These are phyloP conservation scores for Papilio gigon DNA, from an alignment of 2,888 invertebrate genomes.

Conservation along the genomic window DNA sequence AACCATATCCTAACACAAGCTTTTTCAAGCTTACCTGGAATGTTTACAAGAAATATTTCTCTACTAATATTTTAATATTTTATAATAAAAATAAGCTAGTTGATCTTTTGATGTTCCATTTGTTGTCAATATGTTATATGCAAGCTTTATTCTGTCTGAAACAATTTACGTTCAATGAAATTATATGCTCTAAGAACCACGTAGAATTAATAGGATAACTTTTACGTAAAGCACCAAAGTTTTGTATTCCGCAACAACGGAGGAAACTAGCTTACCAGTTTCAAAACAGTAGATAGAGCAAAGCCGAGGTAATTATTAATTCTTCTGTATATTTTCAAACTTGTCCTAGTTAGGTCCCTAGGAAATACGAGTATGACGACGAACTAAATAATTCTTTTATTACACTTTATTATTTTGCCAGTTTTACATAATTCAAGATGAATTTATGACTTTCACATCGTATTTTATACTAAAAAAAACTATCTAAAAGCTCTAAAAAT, in stretches of 20 bases:
- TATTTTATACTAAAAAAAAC: not conserved
- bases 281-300: conserved; percentile 24
- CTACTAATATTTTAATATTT: not conserved
- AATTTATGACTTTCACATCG: not conserved
- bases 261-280: conserved; percentile 32
- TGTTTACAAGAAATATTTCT: too few relatives aligned
- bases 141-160: not conserved
- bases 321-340: conserved; percentile 23
- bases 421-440: not conserved
- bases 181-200: conserved; percentile 13
- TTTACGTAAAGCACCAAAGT: conserved; percentile 26
- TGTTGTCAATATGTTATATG: too few relatives aligned
- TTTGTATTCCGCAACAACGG: conserved; percentile 26
- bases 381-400: not conserved
- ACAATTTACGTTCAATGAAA: conserved; percentile 10
- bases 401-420: not conserved
- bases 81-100: not conserved
- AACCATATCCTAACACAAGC: too few relatives aligned
- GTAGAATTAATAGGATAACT: conserved; percentile 33
- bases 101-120: too few relatives aligned
- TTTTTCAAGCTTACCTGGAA: too few relatives aligned
- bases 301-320: conserved; percentile 33
- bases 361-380: conserved; percentile 1
- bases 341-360: conserved; percentile 1
- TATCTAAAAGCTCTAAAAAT: not conserved